Evolutionary conservation across 2,113 vertebrate species (phyloP).

Genomic region (Rhegmatorhina hoffmannsi): DNA sequence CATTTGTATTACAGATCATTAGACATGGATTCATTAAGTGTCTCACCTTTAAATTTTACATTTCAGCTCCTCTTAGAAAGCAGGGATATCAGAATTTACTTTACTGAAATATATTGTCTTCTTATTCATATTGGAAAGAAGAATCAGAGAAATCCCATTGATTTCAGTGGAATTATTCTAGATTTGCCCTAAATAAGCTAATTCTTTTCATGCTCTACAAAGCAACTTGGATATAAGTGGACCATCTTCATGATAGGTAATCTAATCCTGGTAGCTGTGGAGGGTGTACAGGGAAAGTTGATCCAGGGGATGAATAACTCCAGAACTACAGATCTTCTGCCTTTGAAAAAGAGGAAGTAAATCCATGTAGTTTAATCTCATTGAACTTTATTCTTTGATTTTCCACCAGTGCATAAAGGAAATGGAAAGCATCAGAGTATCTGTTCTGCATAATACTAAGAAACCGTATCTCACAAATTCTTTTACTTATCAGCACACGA

Average conservation of each 20-base stretch:
- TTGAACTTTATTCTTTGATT: slow-evolving; percentile 5
- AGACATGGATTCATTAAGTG: slow-evolving; percentile 49
- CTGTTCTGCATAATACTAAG: background rate
- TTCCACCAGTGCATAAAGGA: background rate
- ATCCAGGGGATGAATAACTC: background rate
- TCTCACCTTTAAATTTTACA: slow-evolving; percentile 47
- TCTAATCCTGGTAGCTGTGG: background rate
- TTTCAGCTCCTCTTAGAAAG: slow-evolving; percentile 41
- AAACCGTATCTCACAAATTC: background rate
- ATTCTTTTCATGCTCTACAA: background rate
- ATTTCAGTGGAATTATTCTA: background rate
- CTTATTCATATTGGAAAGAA: background rate
- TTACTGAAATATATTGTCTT: background rate
- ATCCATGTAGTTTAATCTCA: background rate
- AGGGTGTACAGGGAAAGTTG: background rate
- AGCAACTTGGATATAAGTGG: background rate
- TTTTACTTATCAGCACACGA: background rate
- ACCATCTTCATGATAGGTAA: background rate
- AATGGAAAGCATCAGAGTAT: background rate
- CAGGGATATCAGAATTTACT: background rate
- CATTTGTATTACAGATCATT: slow-evolving; percentile 69
- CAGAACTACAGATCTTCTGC: background rate
- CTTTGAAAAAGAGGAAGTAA: slow-evolving; percentile 9
- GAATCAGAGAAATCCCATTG: background rate
- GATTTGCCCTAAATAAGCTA: background rate